Conservation (phyloP, 2,797 vertebrate genomes). For the Chelidonichthys spinosus region DNA sequence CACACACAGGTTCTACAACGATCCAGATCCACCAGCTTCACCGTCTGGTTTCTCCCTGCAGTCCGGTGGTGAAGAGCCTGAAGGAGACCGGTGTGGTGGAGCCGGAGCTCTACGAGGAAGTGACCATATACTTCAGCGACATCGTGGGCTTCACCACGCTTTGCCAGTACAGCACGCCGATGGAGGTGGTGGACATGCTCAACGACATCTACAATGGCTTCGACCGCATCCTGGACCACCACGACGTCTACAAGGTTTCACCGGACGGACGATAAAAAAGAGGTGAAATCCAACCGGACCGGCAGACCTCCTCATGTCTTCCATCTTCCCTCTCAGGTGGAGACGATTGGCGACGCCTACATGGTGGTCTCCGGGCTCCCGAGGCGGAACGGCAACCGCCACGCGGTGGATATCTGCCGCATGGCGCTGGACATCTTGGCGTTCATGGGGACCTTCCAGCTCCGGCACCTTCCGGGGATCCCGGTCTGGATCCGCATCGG, state of each 20-base stretch:
- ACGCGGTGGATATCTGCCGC: slow-evolving; percentile 93
- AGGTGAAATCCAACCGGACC: accelerated
- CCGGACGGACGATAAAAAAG: too few species aligned
- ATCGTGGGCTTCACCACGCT: slow-evolving; percentile 98
- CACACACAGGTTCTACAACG: not conserved
- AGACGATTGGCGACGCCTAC: slow-evolving; percentile 97
- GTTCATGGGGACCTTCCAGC: slow-evolving; percentile 94
- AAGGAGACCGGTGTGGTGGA: slow-evolving; percentile 93
- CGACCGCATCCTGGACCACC: slow-evolving; percentile 94
- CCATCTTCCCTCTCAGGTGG: slow-evolving; percentile 84
- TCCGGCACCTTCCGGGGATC: slow-evolving; percentile 92
- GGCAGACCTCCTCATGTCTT: not conserved
- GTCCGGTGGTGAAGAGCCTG: slow-evolving; percentile 94
- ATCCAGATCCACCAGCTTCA: too few species aligned
- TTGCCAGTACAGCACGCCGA: slow-evolving; percentile 97
- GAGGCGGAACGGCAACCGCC: slow-evolving; percentile 91
- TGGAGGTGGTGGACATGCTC: slow-evolving; percentile 99
- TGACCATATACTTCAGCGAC: slow-evolving; percentile 98
- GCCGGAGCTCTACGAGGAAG: slow-evolving; percentile 95
- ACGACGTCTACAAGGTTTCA: slow-evolving; percentile 96
- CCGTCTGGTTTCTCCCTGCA: slow-evolving; percentile 60
- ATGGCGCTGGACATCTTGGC: slow-evolving; percentile 96
- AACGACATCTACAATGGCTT: slow-evolving; percentile 97
- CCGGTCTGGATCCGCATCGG: slow-evolving; percentile 98
- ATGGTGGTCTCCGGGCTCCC: slow-evolving; percentile 97